phyloP scores from a whole-genome alignment of 2,888 invertebrate genomes.

The Eupithecia tripunctaria region DNA sequence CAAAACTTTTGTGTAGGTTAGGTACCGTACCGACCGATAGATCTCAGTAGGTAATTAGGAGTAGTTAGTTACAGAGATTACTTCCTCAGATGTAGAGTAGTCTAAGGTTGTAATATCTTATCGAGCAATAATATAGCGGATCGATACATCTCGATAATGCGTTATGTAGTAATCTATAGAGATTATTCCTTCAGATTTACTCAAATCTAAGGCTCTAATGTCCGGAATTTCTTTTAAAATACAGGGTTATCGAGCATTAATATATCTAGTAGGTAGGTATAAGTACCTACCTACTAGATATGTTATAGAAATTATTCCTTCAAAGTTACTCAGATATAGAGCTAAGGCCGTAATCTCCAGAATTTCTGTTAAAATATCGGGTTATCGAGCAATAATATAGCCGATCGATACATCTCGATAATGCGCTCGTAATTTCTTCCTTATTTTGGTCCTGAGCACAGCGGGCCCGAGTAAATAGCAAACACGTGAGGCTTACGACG shows the following conservation, averaged over 20 bases:
- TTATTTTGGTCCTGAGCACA: conserved; percentile 30
- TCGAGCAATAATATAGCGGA: conserved; percentile 31
- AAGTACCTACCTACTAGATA: too few relatives aligned
- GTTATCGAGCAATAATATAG: conserved; percentile 33
- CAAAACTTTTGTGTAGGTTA: neutral
- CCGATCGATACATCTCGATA: conserved; percentile 35
- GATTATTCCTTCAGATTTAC: too few relatives aligned
- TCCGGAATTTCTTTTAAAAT: too few relatives aligned
- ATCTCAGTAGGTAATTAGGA: neutral
- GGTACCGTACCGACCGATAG: neutral
- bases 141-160: conserved; percentile 36
- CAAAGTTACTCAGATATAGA: neutral
- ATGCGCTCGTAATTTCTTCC: conserved; percentile 37
- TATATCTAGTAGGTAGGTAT: too few relatives aligned
- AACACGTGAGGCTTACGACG: conserved; percentile 24
- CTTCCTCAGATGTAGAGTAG: neutral
- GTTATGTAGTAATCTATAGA: neutral
- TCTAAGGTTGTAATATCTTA: neutral
- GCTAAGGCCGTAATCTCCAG: neutral
- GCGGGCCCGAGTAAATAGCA: conserved; percentile 23
- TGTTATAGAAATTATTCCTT: neutral
- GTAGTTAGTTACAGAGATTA: neutral
- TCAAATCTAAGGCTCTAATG: too few relatives aligned
- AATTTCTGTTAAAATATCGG: conserved; percentile 23
- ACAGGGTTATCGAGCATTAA: too few relatives aligned